Evolutionary conservation across 2,113 vertebrate genomes (phyloP).

Genomic region (Epinephelus cyanopodus): DNA sequence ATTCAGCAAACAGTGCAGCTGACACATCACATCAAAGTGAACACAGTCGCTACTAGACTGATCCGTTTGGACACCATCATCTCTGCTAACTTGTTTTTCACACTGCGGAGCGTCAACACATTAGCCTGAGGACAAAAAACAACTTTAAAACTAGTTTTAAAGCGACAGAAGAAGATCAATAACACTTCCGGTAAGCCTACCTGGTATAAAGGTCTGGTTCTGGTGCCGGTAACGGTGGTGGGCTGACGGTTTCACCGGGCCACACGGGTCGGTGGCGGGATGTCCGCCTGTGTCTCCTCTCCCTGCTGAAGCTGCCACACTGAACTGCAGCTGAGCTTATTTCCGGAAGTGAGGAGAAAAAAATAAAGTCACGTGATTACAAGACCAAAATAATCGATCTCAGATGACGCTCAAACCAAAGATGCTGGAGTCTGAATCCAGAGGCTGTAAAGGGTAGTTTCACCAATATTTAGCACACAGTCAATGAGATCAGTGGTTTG

Average conservation of each 20-base stretch:
- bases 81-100: conserved; percentile 2
- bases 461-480: not conserved
- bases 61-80: not conserved
- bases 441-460: not conserved
- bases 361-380: conserved; percentile 52
- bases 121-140: not conserved
- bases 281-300: conserved; percentile 3
- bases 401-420: not conserved
- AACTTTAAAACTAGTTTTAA: not conserved
- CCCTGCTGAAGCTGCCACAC: not conserved
- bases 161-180: not conserved
- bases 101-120: not conserved
- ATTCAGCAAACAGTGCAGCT: conserved; percentile 57
- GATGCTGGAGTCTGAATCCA: not conserved
- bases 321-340: conserved; percentile 26
- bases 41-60: conserved; percentile 20
- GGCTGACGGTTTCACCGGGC: not conserved
- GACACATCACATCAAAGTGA: conserved; percentile 29
- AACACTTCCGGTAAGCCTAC: conserved; percentile 15
- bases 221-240: not conserved
- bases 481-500: not conserved
- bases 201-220: not conserved
- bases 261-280: not conserved
- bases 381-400: conserved; percentile 50
- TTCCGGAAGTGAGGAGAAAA: conserved; percentile 55